These are phyloP conservation scores for Hermetia illucens DNA, from an alignment of 1,140 invertebrate genomes.

Conservation along the genomic window DNA sequence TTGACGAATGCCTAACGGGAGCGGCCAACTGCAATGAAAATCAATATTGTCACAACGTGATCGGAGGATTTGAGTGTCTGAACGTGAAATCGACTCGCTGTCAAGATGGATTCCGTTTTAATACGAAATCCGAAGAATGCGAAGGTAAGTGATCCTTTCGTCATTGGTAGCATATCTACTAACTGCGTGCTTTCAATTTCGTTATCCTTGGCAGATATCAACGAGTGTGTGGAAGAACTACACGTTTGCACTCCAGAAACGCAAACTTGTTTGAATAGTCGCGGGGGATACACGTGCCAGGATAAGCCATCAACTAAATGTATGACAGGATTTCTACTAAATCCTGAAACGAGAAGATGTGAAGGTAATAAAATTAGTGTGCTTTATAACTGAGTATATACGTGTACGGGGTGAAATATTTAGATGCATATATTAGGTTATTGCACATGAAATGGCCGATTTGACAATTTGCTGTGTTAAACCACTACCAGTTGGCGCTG, in stretches of 20 bases:
- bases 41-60: slow-evolving; percentile 23
- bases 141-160: slow-evolving; percentile 10
- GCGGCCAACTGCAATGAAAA: slow-evolving; percentile 39
- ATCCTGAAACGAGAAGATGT: slow-evolving; percentile 35
- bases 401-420: slow-evolving; percentile 27
- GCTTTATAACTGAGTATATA: slow-evolving; percentile 3
- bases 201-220: slow-evolving; percentile 39
- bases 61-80: slow-evolving; percentile 19
- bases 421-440: too few species aligned
- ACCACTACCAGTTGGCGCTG: too few species aligned
- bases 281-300: slow-evolving; percentile 50
- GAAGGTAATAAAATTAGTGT: slow-evolving; percentile 32
- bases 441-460: too few species aligned
- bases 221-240: slow-evolving; percentile 47
- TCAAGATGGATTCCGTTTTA: slow-evolving; percentile 11
- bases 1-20: slow-evolving; percentile 52
- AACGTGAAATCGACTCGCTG: slow-evolving; percentile 13
- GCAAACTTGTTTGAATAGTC: slow-evolving; percentile 55
- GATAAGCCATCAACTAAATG: slow-evolving; percentile 41
- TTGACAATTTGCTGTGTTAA: too few species aligned
- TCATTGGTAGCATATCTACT: neutral
- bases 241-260: slow-evolving; percentile 45
- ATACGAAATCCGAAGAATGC: slow-evolving; percentile 12
- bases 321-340: slow-evolving; percentile 51
- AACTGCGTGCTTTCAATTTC: neutral